Conservation (phyloP, 2,113 vertebrate genomes). For the Scomber scombrus region DNA sequence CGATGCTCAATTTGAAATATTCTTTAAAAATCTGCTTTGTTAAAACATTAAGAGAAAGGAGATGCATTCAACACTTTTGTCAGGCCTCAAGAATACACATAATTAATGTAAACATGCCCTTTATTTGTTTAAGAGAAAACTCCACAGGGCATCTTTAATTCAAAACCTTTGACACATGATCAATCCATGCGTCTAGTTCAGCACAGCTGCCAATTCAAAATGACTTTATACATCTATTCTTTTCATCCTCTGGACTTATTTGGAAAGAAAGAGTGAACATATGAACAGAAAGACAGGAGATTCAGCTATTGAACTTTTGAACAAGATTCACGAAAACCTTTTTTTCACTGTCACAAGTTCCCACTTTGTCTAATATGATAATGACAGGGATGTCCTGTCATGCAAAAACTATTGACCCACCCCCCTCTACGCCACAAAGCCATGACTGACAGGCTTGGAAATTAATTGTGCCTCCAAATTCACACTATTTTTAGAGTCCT, state of each 20-base stretch:
- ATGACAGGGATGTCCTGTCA: slow-evolving; percentile 19
- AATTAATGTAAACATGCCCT: too few relatives aligned
- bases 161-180: not conserved
- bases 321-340: not conserved
- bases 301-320: not conserved
- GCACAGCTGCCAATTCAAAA: not conserved
- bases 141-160: not conserved
- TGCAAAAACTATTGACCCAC: not conserved
- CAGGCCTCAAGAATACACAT: too few relatives aligned
- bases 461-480: slow-evolving; percentile 28
- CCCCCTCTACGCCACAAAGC: not conserved
- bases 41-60: too few relatives aligned
- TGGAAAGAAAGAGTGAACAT: not conserved
- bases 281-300: not conserved
- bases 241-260: not conserved
- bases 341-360: slow-evolving; percentile 25
- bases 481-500: slow-evolving; percentile 33
- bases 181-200: not conserved
- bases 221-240: not conserved
- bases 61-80: too few relatives aligned
- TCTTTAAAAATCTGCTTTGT: too few relatives aligned
- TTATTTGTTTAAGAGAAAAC: too few relatives aligned
- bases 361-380: not conserved
- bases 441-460: slow-evolving; percentile 35
- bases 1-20: too few relatives aligned